These are phyloP conservation scores for Euglossa dilemma DNA, from an alignment of 1,140 invertebrate species.

Conservation along the genomic window DNA sequence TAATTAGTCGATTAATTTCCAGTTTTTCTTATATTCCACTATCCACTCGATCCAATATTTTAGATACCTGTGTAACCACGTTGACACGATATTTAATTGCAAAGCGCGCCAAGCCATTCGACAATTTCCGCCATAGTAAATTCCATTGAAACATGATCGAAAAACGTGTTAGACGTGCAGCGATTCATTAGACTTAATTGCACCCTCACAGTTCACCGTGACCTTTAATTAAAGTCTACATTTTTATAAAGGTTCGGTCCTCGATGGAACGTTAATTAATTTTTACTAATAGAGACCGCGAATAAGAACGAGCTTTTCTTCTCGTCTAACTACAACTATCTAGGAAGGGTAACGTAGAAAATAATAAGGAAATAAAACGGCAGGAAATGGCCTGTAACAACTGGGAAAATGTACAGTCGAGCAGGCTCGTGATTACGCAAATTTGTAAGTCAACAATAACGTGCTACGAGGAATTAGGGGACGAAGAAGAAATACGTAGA, in stretches of 20 bases:
- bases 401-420: background rate
- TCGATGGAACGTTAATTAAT: background rate
- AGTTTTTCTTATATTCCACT: too few relatives aligned
- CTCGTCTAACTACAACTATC: background rate
- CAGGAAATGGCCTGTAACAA: background rate
- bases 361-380: background rate
- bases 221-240: background rate
- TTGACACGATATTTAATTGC: background rate
- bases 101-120: background rate
- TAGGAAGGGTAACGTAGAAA: background rate
- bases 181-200: background rate
- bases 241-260: background rate
- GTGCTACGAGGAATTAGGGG: conserved; percentile 1
- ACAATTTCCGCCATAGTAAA: background rate
- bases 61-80: background rate
- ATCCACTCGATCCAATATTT: background rate
- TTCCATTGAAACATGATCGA: background rate
- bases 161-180: too few relatives aligned
- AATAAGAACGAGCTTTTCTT: too few relatives aligned
- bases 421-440: background rate
- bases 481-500: background rate
- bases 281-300: background rate
- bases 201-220: background rate
- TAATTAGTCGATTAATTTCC: too few relatives aligned
- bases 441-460: background rate